A percentile compares a stretch with the other conserved stretches of the same genome.
phyloP scores from a whole-genome alignment of 2,888 invertebrate genomes.

The Pandemis corylana region DNA sequence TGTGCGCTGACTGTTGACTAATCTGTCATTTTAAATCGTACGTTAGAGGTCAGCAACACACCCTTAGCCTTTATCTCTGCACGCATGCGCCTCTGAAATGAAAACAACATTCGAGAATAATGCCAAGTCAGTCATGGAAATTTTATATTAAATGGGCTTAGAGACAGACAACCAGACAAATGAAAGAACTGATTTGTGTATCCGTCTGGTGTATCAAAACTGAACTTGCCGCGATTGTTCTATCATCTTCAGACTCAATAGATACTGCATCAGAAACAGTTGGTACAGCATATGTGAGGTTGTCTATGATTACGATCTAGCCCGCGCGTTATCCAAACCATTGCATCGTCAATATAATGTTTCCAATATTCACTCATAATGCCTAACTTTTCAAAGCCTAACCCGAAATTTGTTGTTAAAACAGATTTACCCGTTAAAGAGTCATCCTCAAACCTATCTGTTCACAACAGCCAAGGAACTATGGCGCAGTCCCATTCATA shows the following conservation, averaged over 20 bases:
- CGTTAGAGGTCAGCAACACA: constrained; percentile 79
- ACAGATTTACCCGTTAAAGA: background rate
- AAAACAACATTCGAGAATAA: constrained; percentile 82
- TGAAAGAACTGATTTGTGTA: background rate
- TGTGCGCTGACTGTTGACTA: constrained; percentile 78
- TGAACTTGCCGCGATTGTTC: background rate
- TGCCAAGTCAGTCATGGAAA: constrained; percentile 84
- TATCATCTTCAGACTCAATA: background rate
- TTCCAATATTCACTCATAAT: constrained; percentile 75
- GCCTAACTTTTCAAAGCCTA: background rate
- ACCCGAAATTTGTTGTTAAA: background rate
- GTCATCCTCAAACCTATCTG: background rate
- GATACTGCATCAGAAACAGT: background rate
- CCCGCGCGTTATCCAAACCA: constrained; percentile 72
- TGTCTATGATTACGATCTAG: constrained; percentile 58
- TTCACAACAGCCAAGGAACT: background rate
- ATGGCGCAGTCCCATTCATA: background rate
- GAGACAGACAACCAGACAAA: constrained; percentile 43
- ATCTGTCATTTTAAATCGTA: constrained; percentile 64
- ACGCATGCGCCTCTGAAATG: constrained; percentile 85
- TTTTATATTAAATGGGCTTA: constrained; percentile 58
- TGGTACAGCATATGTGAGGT: constrained; percentile 2
- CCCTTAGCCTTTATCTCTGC: constrained; percentile 82
- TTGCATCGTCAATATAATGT: constrained; percentile 67
- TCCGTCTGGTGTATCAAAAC: background rate